Evolutionary conservation across 2,888 invertebrate species (phyloP), one percentile per base, ranked within the genome.

Genomic region (Axea sp.): DNA sequence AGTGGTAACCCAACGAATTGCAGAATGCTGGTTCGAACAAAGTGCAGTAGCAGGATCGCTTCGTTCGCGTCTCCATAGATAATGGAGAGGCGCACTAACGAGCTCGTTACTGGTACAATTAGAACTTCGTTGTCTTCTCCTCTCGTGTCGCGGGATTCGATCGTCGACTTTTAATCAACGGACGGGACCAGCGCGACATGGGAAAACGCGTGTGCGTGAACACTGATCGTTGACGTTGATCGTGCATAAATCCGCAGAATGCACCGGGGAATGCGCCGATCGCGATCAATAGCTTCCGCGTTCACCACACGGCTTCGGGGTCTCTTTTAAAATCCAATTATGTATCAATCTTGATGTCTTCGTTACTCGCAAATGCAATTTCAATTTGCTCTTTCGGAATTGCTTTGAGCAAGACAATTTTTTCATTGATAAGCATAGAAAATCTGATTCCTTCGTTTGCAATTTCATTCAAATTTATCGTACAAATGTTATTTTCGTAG

Each of bases 21-120:
- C 19, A 4, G 19, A 19, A 4, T 19, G 19, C 4, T 43, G 14
- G 5, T 0, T 55, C 35, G 26, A 17, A 14, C 6, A 7, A 64
- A 60, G 35, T 41, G 45, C 49, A 37, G 45, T 35, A 19, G 60
- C 45, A 69, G 64, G 72, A 71, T 47, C 67, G 68, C 60, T 76
- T 75, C 62, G 68, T 75, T 15, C 9, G 19, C 26, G 19, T 24
- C 14, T 26, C 12, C 35, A 24, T 26, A 51, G 41, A 59, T 55
- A 73, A 65, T 47, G 41, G 28, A 33, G 43, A 64, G 33, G 19
- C 45, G 43, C 43, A 67, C 75, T 76, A 77, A 77, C 75, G 75
- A 76, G 76, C 75, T 77, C 73, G 73, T 76, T 77, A 73, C 49
- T 14, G 45, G 59, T 28, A 62, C 73, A 76, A 77, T 77, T 77